Evolutionary conservation across 2,797 vertebrate genomes (phyloP), one percentile per base, ranked within the genome.

Genomic region (Gymnopithys bicolor): DNA sequence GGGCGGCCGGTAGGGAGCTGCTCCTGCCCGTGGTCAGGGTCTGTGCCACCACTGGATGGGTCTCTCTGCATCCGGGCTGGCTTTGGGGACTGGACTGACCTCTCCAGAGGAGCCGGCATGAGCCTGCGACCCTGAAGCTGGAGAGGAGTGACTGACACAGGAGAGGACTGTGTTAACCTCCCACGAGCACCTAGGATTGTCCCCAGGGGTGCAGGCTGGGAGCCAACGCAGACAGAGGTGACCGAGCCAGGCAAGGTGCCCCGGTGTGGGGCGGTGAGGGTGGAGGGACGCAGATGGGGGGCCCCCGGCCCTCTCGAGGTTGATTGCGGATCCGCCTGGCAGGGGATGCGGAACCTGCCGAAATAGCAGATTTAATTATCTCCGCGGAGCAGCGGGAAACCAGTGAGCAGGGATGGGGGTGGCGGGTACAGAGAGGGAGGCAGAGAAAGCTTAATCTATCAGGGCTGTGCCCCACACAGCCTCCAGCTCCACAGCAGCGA

Each of bases 341-440:
- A 97, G 91, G 96, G 94, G 96, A 95, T 94, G 88, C 93, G 95
- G 96, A 97, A 96, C 95, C 95, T 95, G 91, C 94, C 87, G 58
- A 95, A 96, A 97, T 91, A 94, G 90, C 95, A 16, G 88, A 96
- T 96, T 95, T 97, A 97, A 97, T 97, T 94, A 95, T 94, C 74
- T 92, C 95, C 60, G 59, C 3, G 33, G 92, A 96, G 84, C 93
- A 94, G 95, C 93, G 17, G 96, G 94, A 91, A 95, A 86, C 73
- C 82, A 75, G 75, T 49, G 45, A 45, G 79, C 17, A 9, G 68
- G 91, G 88, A 91, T 43, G 81, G 89, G 71, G 52, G 69, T 32
- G 73, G 71, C 0, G 58, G 73, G 88, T 60, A 43, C 75, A 16
- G 7, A 3, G 58, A 28, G 56, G 10, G 35, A 14, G 14, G 10